Base-by-base conservation (phyloP, 2,113 vertebrate species). In the Sebastes fasciatus region DNA sequence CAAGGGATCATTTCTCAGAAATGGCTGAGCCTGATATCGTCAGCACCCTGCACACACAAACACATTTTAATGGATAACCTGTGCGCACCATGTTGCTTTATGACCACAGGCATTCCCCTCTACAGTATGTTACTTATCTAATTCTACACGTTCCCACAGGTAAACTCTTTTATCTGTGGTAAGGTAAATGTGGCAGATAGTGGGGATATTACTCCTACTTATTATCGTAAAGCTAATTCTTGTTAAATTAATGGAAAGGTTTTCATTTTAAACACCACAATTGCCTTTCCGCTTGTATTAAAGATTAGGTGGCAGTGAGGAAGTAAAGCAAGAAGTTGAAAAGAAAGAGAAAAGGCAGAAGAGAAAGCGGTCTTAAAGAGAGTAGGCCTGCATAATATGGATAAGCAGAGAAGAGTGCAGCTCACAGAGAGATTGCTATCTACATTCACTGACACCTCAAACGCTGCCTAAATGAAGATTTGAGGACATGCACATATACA, bases 1-100 rank as follows among this genome's bases (percentile, higher is more conserved):
- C 82, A 65, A 42, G 11, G 74, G 84, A 75, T 89, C 4, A 79
- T 88, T 90, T 84, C 86, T 89, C 65, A 74, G 77, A 92, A 88
- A 87, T 77, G 77, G 75, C 65, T 45, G n/a, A 69, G 70, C 64
- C 65, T 14, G 65, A 49, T 42, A 74, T 76, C 7, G 5, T 74
- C 62, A 54, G 71, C 67, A 26, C 65, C 45, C 11, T 43, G 65
- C 49, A 21, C 76, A 68, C 72, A 74, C 74, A 68, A 73, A 69
- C 72, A 63, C 77, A 48, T 81, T 86, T 85, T 88, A 87, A 89
- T 86, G 71, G 58, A 78, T 86, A 79, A 89, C 79, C 87, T 67
- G 43, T 75, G 79, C 1, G n/a, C 71, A 64, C 62, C 45, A 54
- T 34, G 66, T 23, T 61, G 74, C 54, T 87, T 83, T 80, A 77